Evolutionary conservation across 2,113 vertebrate genomes (phyloP), one percentile per base, ranked within the genome.

Genomic region (Oplegnathus fasciatus): DNA sequence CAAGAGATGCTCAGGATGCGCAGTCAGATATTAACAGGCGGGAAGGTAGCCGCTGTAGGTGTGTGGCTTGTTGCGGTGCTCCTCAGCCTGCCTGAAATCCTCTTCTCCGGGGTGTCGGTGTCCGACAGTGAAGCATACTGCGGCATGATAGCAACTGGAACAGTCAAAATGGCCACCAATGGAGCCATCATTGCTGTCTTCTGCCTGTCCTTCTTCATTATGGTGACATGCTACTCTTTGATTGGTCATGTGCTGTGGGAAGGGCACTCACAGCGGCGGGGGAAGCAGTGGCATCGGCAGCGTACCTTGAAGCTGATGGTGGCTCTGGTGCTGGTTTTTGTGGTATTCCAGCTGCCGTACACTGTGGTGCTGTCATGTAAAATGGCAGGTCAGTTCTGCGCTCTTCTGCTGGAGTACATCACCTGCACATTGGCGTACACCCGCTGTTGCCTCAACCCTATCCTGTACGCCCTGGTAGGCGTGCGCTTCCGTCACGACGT

Each of bases 391-490:
- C 66, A 85, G 18, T 82, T 92, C 86, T 99, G 98, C 0, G 18
- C 30, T 0, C 96, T 96, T 17, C 64, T 98, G 85, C 86, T 95
- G 0, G 94, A 98, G 91, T 95, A 97, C 82, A 60, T 97, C 60
- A 98, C 98, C 0, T 94, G 96, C 5, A 96, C 94, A 20, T 80
- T 99, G 91, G 97, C 97, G 0, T 98, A 96, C 64, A 90, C 95
- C 69, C 97, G 97, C 89, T 99, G 98, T 80, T 97, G 97, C 91
- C 96, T 99, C 82, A 99, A 99, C 85, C 98, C 98, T 0, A 61
- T 99, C 78, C 96, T 99, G 46, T 99, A 99, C 0, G 97, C 96
- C 20, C 96, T 99, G 80, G 89, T 98, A 26, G 97, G 97, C 0
- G 95, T 97, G 32, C 96, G 97, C 15, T 99, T 99, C 95, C 96